phyloP scores from a whole-genome alignment of 2,113 vertebrate genomes.

The Chionis minor region DNA sequence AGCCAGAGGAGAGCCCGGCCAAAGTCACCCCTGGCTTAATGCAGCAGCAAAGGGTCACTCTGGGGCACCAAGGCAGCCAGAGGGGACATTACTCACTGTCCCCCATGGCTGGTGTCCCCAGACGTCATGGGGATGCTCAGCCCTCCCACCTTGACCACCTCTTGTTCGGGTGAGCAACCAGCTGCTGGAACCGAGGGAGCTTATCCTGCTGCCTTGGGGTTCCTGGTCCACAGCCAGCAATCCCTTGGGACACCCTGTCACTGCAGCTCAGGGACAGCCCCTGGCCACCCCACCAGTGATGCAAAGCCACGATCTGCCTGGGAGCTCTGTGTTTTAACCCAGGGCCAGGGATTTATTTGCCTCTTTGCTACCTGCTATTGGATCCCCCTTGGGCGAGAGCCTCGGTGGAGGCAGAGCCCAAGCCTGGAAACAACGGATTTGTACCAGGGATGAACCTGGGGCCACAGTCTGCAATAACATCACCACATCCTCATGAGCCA shows the following conservation, averaged over 20 bases:
- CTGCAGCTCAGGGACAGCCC: neutral
- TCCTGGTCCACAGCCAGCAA: neutral
- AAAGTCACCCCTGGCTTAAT: neutral
- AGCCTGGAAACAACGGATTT: neutral
- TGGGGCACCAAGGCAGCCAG: neutral
- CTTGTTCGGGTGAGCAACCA: neutral
- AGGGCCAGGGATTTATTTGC: neutral
- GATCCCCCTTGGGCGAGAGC: neutral
- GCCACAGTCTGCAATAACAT: neutral
- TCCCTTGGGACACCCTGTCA: neutral
- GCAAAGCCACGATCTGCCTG: neutral
- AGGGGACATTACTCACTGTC: neutral
- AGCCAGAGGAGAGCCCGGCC: neutral
- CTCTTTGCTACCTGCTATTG: neutral
- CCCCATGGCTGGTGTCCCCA: neutral
- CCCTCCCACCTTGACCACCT: neutral
- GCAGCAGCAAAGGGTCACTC: neutral
- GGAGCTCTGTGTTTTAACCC: neutral
- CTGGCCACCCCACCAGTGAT: rapidly evolving
- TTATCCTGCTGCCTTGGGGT: neutral
- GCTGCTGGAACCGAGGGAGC: neutral
- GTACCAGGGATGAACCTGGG: neutral
- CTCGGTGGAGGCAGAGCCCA: rapidly evolving
- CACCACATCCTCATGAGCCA: rapidly evolving
- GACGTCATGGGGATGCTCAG: neutral